Evolutionary conservation across 1,140 invertebrate genomes (phyloP), one percentile per base, ranked within the genome.

Genomic region (Parasteatoda tepidariorum): DNA sequence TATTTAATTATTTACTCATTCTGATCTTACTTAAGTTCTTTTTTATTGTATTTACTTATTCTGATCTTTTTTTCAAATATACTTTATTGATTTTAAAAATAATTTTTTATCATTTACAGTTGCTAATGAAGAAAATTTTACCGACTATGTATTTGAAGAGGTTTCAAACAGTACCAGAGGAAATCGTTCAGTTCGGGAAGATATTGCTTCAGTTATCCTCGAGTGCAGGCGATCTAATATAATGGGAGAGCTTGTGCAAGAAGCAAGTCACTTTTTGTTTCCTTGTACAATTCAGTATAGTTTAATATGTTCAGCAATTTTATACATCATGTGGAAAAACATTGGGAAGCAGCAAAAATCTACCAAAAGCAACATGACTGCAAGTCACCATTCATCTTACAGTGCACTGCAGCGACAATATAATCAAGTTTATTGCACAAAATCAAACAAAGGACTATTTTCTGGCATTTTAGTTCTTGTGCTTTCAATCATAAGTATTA

Each of bases 281-380:
- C 97, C 97, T 2, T 98, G 97, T 89, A 97, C 95, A n/a, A 98
- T 98, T 85, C 96, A 98, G 89, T 98, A 98, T 89, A 97, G 95
- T 66, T 90, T 98, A 22, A 98, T 99, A 70, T 98, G 96, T 86
- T 96, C 97, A 0, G 97, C 96, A 26, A 97, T 98, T 67, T 89
- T 92, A 18, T 97, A 97, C 87, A 95, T 97, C n/a, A 97, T 97
- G 94, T 97, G 96, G 96, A 96, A 96, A 88, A 94, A 94, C 88
- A 95, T 95, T 9, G 79, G 79, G 2, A 71, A 83, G 7, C 9
- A 24, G n/a, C 18, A 22, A 7, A 13, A n/a, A n/a, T 48, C 38
- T 18, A 9, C 61, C 4, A 38, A 59, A 75, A 24, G 9, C 26
- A 70, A 28, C 41, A 28, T 61, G 18, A 55, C 48, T 55, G 48